phyloP scores from a whole-genome alignment of 2,888 invertebrate genomes.

The Crocallis elinguaria region DNA sequence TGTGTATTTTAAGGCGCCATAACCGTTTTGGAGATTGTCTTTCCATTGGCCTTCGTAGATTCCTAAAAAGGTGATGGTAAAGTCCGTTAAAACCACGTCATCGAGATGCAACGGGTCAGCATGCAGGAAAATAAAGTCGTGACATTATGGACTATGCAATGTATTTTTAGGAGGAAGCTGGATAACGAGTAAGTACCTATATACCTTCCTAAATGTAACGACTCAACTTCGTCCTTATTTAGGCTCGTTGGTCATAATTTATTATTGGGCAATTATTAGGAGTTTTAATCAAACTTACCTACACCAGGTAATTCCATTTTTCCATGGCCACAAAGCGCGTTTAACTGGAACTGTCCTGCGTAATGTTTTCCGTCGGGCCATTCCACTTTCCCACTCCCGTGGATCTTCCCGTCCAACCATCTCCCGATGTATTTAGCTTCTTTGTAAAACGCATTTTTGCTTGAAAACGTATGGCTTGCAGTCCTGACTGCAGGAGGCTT shows the following conservation, averaged over 20 bases:
- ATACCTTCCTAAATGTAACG: no score
- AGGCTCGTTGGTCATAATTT: no score
- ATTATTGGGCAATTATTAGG: no score
- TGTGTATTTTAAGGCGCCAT: slow-evolving; percentile 89
- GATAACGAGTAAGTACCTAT: no score
- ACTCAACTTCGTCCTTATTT: no score
- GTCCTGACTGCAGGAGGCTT: slow-evolving; percentile 89
- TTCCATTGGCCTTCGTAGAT: slow-evolving; percentile 93
- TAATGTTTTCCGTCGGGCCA: slow-evolving; percentile 93
- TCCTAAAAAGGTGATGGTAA: slow-evolving; percentile 60
- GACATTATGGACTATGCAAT: no score
- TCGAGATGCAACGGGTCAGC: neutral
- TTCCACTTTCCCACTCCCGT: slow-evolving; percentile 92
- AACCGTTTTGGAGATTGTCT: slow-evolving; percentile 93
- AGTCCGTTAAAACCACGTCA: neutral
- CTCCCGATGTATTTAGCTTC: slow-evolving; percentile 92
- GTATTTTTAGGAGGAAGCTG: no score
- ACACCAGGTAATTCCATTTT: slow-evolving; percentile 87
- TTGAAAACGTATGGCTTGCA: slow-evolving; percentile 89
- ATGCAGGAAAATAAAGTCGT: no score
- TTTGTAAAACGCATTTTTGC: slow-evolving; percentile 88
- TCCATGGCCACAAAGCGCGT: slow-evolving; percentile 89
- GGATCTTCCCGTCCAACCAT: slow-evolving; percentile 93
- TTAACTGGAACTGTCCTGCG: slow-evolving; percentile 91
- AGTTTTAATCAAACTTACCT: slow-evolving; percentile 63